phyloP scores from a whole-genome alignment of 2,797 vertebrate species.

The Aratinga solstitialis region DNA sequence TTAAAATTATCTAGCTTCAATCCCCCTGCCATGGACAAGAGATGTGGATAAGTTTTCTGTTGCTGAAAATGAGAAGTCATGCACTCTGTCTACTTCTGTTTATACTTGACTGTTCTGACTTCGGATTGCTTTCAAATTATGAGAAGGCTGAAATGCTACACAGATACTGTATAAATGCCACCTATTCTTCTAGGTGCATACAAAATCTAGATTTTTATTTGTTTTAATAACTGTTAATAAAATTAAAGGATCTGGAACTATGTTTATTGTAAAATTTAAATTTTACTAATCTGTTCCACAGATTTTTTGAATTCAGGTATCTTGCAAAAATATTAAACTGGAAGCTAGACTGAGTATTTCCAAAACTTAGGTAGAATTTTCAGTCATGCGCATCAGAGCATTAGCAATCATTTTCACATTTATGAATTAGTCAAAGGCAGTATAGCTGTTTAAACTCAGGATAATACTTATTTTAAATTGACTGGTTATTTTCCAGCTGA shows the following conservation, averaged over 20 bases:
- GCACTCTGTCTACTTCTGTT: background rate
- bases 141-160: background rate
- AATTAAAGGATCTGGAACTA: background rate
- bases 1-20: background rate
- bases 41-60: background rate
- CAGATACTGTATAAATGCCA: background rate
- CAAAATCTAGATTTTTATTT: background rate
- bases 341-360: background rate
- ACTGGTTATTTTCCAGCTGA: constrained; percentile 31
- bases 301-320: background rate
- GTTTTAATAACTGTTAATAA: background rate
- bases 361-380: background rate
- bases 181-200: background rate
- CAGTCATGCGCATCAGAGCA: background rate
- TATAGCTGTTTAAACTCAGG: background rate
- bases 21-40: background rate
- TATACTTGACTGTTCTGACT: background rate
- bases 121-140: background rate
- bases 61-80: background rate
- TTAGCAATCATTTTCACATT: background rate
- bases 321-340: background rate
- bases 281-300: background rate
- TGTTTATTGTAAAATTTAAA: background rate
- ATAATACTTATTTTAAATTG: background rate
- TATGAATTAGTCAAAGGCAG: background rate